Percentiles rank a stretch among this genome's conserved stretches.
These are phyloP conservation scores for Timema cristinae DNA, from an alignment of 2,888 invertebrate genomes.

Conservation along the genomic window DNA sequence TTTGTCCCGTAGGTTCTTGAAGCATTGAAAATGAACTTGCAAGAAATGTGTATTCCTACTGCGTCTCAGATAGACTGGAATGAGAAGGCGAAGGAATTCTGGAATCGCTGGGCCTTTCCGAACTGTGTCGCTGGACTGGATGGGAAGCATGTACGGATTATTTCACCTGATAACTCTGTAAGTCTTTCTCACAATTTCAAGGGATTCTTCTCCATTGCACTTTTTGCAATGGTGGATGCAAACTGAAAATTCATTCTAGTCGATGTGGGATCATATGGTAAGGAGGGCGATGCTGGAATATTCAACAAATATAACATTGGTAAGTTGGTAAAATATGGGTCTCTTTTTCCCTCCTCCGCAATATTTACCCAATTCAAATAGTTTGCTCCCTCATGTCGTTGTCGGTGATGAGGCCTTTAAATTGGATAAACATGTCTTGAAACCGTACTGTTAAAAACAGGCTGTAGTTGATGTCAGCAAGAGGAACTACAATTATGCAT, in stretches of 20 bases:
- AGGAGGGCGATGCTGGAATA: slow-evolving; percentile 20
- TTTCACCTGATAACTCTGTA: slow-evolving; percentile 9
- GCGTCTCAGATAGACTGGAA: slow-evolving; percentile 16
- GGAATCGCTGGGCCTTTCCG: slow-evolving; percentile 18
- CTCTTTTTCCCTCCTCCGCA: slow-evolving; percentile 16
- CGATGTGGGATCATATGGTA: slow-evolving; percentile 20
- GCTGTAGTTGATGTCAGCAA: too few species aligned
- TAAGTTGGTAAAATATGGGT: background rate
- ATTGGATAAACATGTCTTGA: too few species aligned
- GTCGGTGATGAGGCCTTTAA: too few species aligned
- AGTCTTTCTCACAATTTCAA: slow-evolving; percentile 21
- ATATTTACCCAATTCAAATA: slow-evolving; percentile 13
- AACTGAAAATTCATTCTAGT: slow-evolving; percentile 16
- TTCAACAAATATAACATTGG: background rate
- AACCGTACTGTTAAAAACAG: too few species aligned
- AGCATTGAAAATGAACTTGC: slow-evolving; percentile 1
- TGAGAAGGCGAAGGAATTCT: slow-evolving; percentile 17
- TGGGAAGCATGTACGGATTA: slow-evolving; percentile 19
- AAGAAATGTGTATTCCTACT: background rate
- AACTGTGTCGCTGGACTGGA: slow-evolving; percentile 21
- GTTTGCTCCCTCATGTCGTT: background rate
- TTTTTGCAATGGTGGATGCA: slow-evolving; percentile 18
- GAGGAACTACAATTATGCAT: too few species aligned
- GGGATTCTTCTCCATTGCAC: slow-evolving; percentile 14
- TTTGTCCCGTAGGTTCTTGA: slow-evolving; percentile 14